Percentiles rank a stretch among this genome's conserved stretches.
These are phyloP conservation scores for Leptoteleia sp. DNA, from an alignment of 1,140 invertebrate species.

Conservation along the genomic window DNA sequence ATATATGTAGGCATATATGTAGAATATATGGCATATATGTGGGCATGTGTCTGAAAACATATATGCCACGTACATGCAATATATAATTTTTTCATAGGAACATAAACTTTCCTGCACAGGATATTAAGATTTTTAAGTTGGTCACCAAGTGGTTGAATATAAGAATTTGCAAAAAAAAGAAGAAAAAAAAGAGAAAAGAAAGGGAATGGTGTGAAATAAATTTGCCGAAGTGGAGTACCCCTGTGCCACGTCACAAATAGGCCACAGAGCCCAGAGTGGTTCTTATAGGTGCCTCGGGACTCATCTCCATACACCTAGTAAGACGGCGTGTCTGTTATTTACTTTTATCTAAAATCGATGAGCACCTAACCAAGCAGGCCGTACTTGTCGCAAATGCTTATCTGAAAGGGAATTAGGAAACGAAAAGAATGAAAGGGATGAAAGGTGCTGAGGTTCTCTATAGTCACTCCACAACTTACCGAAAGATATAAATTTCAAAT, in stretches of 20 bases:
- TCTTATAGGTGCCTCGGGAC: constrained; percentile 61
- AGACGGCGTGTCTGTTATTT: constrained; percentile 65
- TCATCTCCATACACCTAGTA: constrained; percentile 40
- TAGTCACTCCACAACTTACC: constrained; percentile 12
- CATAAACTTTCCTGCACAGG: no score
- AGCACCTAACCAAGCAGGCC: constrained; percentile 13
- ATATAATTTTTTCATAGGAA: no score
- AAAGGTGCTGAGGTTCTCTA: constrained; percentile 11
- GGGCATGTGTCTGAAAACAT: no score
- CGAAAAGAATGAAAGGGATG: constrained; percentile 24
- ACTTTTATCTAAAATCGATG: constrained; percentile 71
- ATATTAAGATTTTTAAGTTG: no score
- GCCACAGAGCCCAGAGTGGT: constrained; percentile 66
- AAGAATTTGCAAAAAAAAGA: no score
- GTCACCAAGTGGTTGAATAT: no score
- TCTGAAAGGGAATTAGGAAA: constrained; percentile 39
- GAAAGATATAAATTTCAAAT: constrained; percentile 12
- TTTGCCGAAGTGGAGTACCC: constrained; percentile 57
- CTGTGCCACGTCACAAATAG: constrained; percentile 65
- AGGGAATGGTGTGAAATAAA: constrained; percentile 57
- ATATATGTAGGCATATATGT: no score
- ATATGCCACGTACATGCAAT: no score
- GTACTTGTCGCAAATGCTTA: constrained; percentile 30
- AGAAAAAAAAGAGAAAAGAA: no score
- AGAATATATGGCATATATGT: no score